These are phyloP conservation scores for Parus major DNA, from an alignment of 2,113 vertebrate species.

Conservation along the genomic window DNA sequence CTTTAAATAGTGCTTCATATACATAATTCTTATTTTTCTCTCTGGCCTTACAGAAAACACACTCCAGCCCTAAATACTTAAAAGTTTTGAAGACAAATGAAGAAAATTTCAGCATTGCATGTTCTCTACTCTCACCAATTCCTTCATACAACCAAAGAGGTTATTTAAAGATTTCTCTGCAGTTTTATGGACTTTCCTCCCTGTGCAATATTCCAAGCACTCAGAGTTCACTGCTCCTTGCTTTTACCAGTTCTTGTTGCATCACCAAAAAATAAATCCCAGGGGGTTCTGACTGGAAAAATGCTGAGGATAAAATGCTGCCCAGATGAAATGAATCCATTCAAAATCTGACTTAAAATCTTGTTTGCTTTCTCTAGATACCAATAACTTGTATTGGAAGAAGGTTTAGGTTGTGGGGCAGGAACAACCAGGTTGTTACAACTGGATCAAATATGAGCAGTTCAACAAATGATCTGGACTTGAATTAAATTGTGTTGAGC, in stretches of 20 bases:
- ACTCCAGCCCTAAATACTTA: not conserved
- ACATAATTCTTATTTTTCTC: not conserved
- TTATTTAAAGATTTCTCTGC: not conserved
- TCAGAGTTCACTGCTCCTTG: not conserved
- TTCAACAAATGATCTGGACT: not conserved
- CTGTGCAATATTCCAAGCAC: not conserved
- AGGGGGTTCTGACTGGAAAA: not conserved
- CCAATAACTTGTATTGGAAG: not conserved
- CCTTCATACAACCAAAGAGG: not conserved
- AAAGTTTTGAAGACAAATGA: not conserved
- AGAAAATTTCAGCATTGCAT: not conserved
- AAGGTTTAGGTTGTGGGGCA: not conserved
- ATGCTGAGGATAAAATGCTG: not conserved
- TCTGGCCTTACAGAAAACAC: not conserved
- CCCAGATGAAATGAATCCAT: fast-evolving
- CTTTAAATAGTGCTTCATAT: not conserved
- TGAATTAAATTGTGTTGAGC: not conserved
- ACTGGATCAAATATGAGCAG: not conserved
- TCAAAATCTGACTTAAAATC: not conserved
- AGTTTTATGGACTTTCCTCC: not conserved
- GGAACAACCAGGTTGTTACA: not conserved
- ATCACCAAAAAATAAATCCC: not conserved
- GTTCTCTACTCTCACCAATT: not conserved
- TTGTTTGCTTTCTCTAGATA: not conserved
- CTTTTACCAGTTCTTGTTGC: not conserved